Evolutionary conservation across 1,140 invertebrate species (phyloP).

Genomic region (Calliopsis andreniformis): DNA sequence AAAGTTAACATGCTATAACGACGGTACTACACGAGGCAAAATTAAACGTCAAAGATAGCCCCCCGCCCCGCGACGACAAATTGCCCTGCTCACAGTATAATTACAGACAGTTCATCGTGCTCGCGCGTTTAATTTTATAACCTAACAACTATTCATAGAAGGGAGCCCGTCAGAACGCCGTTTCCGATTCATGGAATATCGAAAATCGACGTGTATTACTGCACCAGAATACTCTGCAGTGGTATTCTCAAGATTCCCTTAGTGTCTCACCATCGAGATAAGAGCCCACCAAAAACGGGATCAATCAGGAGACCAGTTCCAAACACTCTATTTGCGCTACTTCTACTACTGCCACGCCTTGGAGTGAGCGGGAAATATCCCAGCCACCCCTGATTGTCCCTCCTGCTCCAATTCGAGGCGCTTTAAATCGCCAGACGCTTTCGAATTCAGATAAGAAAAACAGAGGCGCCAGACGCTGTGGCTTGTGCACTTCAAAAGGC

Average conservation of each 20-base stretch:
- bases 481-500: conserved; percentile 37
- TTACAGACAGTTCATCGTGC: conserved; percentile 47
- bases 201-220: background rate
- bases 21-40: conserved; percentile 43
- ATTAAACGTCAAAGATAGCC: conserved; percentile 59
- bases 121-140: conserved; percentile 24
- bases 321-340: background rate
- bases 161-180: conserved; percentile 1
- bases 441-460: conserved; percentile 60
- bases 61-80: conserved; percentile 35
- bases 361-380: conserved; percentile 19
- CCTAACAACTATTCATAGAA: conserved; percentile 24
- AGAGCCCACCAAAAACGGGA: background rate
- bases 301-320: background rate
- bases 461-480: conserved; percentile 37
- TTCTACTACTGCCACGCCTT: background rate
- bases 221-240: background rate
- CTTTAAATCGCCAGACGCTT: conserved; percentile 52
- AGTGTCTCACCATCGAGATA: conserved; percentile 32
- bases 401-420: conserved; percentile 6
- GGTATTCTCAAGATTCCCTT: background rate
- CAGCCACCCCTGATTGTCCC: conserved; percentile 15
- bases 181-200: conserved; percentile 6
- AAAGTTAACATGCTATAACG: conserved; percentile 53
- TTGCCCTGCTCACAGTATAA: conserved; percentile 50